phyloP scores from a whole-genome alignment of 2,797 vertebrate species.

The Hyperoplus immaculatus region DNA sequence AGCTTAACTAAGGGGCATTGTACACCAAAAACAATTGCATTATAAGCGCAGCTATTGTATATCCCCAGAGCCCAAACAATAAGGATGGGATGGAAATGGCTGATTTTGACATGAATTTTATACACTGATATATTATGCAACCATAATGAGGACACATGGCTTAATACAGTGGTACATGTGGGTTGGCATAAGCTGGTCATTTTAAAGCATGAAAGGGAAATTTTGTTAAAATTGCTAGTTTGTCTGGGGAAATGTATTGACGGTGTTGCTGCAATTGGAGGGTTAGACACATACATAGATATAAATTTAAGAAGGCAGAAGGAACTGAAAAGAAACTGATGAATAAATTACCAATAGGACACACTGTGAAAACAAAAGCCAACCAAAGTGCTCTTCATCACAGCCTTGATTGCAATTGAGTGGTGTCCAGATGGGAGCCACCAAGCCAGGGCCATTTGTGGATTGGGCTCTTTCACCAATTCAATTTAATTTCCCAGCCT shows the following conservation, averaged over 20 bases:
- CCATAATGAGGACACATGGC: background rate
- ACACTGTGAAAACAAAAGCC: constrained; percentile 19
- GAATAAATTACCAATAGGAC: background rate
- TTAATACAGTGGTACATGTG: background rate
- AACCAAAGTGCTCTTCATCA: constrained; percentile 23
- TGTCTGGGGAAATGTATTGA: no score
- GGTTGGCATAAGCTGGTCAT: background rate
- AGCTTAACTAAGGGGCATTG: background rate
- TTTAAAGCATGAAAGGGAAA: background rate
- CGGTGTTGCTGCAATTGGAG: background rate
- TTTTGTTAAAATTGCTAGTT: background rate
- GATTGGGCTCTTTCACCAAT: constrained; percentile 42
- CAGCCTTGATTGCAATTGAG: constrained; percentile 25
- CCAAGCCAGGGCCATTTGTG: constrained; percentile 50
- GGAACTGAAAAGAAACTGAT: background rate
- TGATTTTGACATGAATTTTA: background rate
- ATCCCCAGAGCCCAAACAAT: background rate
- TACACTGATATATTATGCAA: background rate
- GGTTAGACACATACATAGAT: background rate
- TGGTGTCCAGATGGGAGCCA: constrained; percentile 43
- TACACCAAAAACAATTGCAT: background rate
- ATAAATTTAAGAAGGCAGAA: background rate
- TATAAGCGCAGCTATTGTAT: background rate
- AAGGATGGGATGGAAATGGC: background rate
- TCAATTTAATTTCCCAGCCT: constrained; percentile 52